A percentile compares a stretch with the other conserved stretches of the same genome.
Conservation (phyloP, 2,113 vertebrate genomes). For the Astatotilapia flaviijosephi region DNA sequence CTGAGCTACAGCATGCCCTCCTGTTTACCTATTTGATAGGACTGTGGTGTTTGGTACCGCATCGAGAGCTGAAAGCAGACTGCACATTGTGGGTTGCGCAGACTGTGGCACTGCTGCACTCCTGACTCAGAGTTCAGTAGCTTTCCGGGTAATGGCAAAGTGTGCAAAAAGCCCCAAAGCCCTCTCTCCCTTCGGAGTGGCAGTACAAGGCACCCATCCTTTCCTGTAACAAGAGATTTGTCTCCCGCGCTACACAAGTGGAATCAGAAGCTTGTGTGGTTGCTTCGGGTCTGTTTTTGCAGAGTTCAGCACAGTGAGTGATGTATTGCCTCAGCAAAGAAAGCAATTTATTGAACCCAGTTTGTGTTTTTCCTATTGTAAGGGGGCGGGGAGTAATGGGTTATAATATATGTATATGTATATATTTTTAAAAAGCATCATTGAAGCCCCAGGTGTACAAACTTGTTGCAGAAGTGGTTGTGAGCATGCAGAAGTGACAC, state of each 20-base stretch:
- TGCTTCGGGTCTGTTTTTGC: slow-evolving; percentile 9
- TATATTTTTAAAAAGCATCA: background rate
- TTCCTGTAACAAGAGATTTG: background rate
- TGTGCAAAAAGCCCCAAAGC: background rate
- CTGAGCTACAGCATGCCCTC: background rate
- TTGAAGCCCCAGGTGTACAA: slow-evolving; percentile 8
- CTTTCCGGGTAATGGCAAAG: background rate
- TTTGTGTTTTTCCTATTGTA: background rate
- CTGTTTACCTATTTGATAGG: background rate
- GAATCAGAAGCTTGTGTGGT: background rate
- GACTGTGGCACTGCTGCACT: background rate
- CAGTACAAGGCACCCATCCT: background rate
- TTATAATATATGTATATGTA: background rate
- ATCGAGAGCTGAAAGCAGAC: background rate
- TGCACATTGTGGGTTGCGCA: background rate
- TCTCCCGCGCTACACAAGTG: background rate
- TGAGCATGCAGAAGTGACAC: slow-evolving; percentile 25
- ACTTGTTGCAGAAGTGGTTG: slow-evolving; percentile 33
- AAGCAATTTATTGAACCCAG: background rate
- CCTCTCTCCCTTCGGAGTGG: background rate
- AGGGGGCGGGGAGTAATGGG: background rate
- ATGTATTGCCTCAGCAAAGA: background rate
- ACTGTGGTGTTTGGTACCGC: background rate
- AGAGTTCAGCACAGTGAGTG: background rate
- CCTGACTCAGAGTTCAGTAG: background rate